Percentiles rank a stretch among this genome's conserved stretches.
These are phyloP conservation scores for Coronaproctus castanopsis DNA, from an alignment of 2,888 invertebrate genomes.

Conservation along the genomic window DNA sequence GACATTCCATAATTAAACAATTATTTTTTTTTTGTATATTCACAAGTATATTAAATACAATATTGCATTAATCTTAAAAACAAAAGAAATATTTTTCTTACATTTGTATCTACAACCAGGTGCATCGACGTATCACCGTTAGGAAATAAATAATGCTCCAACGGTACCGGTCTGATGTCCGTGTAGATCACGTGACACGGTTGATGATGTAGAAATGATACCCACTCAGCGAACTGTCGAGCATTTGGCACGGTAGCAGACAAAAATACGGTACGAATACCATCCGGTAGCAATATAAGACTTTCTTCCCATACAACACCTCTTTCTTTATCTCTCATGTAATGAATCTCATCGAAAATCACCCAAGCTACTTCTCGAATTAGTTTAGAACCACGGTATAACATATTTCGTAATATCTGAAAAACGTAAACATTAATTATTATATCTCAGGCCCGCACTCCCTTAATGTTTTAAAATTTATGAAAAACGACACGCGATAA, in stretches of 20 bases:
- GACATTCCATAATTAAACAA: too few relatives aligned
- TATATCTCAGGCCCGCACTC: neutral
- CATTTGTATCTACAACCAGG: constrained; percentile 81
- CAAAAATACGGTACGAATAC: constrained; percentile 93
- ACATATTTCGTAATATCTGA: constrained; percentile 90
- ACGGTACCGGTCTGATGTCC: constrained; percentile 87
- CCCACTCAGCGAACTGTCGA: constrained; percentile 84
- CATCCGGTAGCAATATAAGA: constrained; percentile 85
- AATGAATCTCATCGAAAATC: constrained; percentile 98
- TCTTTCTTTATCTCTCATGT: constrained; percentile 98
- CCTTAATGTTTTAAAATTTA: too few relatives aligned
- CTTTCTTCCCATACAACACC: constrained; percentile 99
- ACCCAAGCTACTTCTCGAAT: constrained; percentile 99
- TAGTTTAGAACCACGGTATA: constrained; percentile 93
- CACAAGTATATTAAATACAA: neutral
- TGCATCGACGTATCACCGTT: constrained; percentile 91
- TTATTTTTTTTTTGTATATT: too few relatives aligned
- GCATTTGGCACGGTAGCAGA: constrained; percentile 99
- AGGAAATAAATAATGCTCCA: constrained; percentile 96
- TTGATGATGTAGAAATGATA: constrained; percentile 81
- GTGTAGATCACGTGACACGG: constrained; percentile 99
- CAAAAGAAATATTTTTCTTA: constrained; percentile 23
- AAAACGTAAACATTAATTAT: constrained; percentile 18
- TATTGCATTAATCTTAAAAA: neutral
- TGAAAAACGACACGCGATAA: too few relatives aligned